A percentile compares a stretch with the other conserved stretches of the same genome.
These are phyloP conservation scores for Diorhabda carinulata DNA, from an alignment of 1,140 invertebrate genomes.

Conservation along the genomic window DNA sequence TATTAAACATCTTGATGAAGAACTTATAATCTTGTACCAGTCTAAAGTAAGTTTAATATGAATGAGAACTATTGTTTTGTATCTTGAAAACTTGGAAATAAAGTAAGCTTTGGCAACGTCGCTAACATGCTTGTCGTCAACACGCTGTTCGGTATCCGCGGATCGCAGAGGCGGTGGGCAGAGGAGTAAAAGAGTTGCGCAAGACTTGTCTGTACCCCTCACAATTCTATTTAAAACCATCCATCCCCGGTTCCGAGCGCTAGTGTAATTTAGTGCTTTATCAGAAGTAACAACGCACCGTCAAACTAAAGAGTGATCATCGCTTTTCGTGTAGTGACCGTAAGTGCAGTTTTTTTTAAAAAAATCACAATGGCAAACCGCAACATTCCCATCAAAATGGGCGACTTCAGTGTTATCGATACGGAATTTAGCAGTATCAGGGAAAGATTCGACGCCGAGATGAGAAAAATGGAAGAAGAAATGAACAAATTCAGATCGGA, in stretches of 20 bases:
- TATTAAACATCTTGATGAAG: too few relatives aligned
- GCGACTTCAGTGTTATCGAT: slow-evolving; percentile 93
- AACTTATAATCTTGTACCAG: too few relatives aligned
- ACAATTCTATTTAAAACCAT: slow-evolving; percentile 3
- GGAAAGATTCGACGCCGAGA: slow-evolving; percentile 93
- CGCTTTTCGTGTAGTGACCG: neutral
- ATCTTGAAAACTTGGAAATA: too few relatives aligned
- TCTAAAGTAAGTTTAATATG: too few relatives aligned
- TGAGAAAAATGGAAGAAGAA: slow-evolving; percentile 97
- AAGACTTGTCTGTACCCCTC: neutral
- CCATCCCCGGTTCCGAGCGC: neutral
- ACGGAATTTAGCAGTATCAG: slow-evolving; percentile 94
- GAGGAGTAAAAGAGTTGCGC: neutral
- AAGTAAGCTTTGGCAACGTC: neutral
- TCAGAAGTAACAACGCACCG: neutral
- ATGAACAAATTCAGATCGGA: slow-evolving; percentile 94
- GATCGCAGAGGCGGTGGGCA: neutral
- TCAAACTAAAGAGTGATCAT: neutral
- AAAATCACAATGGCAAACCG: slow-evolving; percentile 52
- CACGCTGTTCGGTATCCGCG: neutral
- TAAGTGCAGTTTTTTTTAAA: neutral
- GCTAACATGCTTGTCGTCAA: neutral
- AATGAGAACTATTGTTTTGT: too few relatives aligned
- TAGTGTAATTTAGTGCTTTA: neutral
- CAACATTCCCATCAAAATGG: slow-evolving; percentile 90